Conservation (phyloP, 2,113 vertebrate species). For the Rhabdornis inornatus region DNA sequence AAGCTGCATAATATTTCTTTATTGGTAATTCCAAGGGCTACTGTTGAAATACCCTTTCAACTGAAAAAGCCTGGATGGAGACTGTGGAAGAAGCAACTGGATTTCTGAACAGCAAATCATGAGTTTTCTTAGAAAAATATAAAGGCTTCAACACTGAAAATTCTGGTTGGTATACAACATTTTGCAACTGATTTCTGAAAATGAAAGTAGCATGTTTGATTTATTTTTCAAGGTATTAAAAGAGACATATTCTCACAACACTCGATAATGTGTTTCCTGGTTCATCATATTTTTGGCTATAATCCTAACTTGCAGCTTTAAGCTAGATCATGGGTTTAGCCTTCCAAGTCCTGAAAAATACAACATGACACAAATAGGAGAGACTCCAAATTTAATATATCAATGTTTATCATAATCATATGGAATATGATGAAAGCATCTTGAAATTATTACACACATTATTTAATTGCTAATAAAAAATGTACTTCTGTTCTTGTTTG, state of each 20-base stretch:
- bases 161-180: neutral
- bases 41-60: neutral
- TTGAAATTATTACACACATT: constrained; percentile 54
- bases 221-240: neutral
- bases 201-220: neutral
- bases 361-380: neutral
- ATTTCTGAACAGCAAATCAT: neutral
- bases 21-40: neutral
- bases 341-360: constrained; percentile 22
- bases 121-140: neutral
- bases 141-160: neutral
- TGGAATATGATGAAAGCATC: neutral
- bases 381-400: neutral
- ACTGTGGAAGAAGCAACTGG: neutral
- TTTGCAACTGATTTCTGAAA: constrained; percentile 1
- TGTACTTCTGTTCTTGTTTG: constrained; percentile 47
- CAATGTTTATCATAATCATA: neutral
- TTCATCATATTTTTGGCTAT: neutral
- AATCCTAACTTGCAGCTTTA: neutral
- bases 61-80: neutral
- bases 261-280: neutral
- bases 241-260: neutral
- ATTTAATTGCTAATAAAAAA: constrained; percentile 64
- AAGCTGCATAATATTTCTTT: neutral
- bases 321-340: neutral